A percentile compares a stretch with the other conserved stretches of the same genome.
Evolutionary conservation across 2,888 invertebrate genomes (phyloP).

Genomic region (Phalera bucephala): DNA sequence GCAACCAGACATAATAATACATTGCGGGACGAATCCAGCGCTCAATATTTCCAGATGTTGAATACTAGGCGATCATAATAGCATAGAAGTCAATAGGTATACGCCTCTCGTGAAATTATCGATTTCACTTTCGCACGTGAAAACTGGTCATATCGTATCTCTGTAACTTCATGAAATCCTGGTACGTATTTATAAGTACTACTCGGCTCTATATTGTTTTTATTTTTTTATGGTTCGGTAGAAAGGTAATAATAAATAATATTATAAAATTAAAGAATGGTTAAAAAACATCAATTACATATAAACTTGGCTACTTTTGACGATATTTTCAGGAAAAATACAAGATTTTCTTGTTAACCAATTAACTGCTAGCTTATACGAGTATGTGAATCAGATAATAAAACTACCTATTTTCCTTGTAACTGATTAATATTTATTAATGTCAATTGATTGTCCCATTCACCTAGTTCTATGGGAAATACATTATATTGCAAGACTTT

Average conservation of each 20-base stretch:
- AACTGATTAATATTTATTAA: conserved; percentile 8
- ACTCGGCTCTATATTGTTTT: not conserved
- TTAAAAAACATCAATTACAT: no score
- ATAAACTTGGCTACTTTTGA: no score
- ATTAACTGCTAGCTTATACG: no score
- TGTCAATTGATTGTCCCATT: conserved; percentile 9
- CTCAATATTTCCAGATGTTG: conserved; percentile 15
- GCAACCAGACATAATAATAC: not conserved
- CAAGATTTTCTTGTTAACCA: no score
- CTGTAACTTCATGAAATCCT: conserved; percentile 18
- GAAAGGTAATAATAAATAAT: no score
- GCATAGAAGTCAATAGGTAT: not conserved
- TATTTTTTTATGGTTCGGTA: no score
- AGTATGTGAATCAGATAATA: no score
- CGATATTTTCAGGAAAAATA: no score
- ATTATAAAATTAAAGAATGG: no score
- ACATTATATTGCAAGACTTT: conserved; percentile 12
- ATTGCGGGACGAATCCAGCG: conserved; percentile 6
- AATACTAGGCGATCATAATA: conserved; percentile 20
- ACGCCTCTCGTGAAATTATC: no score
- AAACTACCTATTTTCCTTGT: not conserved
- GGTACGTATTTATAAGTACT: conserved; percentile 7
- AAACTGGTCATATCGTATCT: no score
- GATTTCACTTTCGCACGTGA: not conserved
- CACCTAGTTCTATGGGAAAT: conserved; percentile 29